Conservation (phyloP, 2,888 invertebrate species). For the Tolmerus cingulatus region DNA sequence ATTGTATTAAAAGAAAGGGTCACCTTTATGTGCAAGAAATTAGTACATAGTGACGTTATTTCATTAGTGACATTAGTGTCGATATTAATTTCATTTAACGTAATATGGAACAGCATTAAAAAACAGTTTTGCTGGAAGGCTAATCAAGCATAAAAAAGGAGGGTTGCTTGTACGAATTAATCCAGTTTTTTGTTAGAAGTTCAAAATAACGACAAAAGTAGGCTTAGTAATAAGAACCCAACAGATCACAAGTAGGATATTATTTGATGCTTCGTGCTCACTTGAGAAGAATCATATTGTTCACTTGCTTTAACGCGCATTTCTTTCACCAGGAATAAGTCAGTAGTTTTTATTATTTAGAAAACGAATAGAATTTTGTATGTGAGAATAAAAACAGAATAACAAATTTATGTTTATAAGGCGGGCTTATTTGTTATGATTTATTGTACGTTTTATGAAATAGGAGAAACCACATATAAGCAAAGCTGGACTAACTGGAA, state of each 20-base stretch:
- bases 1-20: not conserved
- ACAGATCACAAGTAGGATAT: not conserved
- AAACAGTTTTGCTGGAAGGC: not conserved
- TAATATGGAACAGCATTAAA: not conserved
- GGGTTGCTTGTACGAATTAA: not conserved
- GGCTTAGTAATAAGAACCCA: too few species aligned
- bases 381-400: not conserved
- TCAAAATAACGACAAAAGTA: not conserved
- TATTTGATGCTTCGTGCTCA: not conserved
- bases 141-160: not conserved
- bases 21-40: not conserved
- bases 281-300: not conserved
- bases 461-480: too few species aligned
- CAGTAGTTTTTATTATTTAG: too few species aligned
- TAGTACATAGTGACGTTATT: not conserved
- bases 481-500: too few species aligned
- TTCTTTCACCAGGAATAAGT: not conserved
- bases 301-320: not conserved
- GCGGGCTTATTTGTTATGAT: too few species aligned
- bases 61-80: not conserved
- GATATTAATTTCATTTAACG: not conserved
- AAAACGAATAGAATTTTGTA: not conserved
- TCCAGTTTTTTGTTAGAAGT: not conserved
- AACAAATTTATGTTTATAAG: not conserved
- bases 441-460: too few species aligned